Percentiles rank a stretch among this genome's conserved stretches.
phyloP scores from a whole-genome alignment of 2,797 vertebrate species.

The Sylvilagus floridanus region DNA sequence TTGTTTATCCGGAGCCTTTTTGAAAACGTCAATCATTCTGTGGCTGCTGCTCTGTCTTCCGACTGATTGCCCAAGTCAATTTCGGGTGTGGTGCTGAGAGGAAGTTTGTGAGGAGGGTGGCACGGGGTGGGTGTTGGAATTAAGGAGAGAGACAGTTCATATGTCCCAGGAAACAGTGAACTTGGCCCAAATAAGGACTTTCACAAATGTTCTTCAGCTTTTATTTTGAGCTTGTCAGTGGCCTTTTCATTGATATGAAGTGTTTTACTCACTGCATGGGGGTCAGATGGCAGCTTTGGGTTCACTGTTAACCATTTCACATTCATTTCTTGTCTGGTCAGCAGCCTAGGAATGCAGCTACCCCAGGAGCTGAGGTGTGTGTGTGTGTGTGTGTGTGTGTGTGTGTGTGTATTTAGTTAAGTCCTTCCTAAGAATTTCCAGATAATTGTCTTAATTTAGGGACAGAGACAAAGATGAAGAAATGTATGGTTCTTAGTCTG shows the following conservation, averaged over 20 bases:
- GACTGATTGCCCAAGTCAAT: constrained; percentile 81
- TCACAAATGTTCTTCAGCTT: not conserved
- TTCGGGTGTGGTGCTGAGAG: constrained; percentile 70
- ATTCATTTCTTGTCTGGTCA: not conserved
- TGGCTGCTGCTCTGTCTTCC: constrained; percentile 54
- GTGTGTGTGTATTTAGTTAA: not conserved
- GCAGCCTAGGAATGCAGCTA: no score
- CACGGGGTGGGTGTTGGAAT: constrained; percentile 44
- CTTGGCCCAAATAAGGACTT: not conserved
- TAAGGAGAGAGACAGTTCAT: constrained; percentile 56
- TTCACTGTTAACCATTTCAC: not conserved
- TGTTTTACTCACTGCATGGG: not conserved
- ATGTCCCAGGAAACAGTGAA: not conserved
- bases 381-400: not conserved
- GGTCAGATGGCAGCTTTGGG: not conserved
- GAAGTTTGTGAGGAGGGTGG: constrained; percentile 77
- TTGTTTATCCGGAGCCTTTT: not conserved
- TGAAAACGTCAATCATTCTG: not conserved
- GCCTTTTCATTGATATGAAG: not conserved
- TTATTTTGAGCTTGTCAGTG: not conserved
- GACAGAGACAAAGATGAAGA: not conserved
- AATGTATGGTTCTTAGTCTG: not conserved
- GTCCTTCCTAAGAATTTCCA: not conserved
- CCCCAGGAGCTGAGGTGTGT: not conserved
- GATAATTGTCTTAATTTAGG: not conserved